Evolutionary conservation across 2,113 vertebrate genomes (phyloP).

Genomic region (Micronycteris hirsuta): DNA sequence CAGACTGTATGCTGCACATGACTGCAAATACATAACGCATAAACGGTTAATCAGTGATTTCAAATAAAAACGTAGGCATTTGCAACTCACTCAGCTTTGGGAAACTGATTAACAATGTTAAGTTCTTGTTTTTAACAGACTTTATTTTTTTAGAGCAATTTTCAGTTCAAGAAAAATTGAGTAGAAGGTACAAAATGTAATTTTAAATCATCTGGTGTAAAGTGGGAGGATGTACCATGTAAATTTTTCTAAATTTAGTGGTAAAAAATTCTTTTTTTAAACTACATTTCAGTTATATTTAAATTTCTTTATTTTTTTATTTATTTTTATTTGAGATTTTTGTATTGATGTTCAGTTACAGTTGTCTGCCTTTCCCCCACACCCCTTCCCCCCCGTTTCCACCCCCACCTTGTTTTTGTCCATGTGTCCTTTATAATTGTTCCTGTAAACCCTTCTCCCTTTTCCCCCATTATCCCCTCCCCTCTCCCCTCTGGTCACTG

Average conservation of each 20-base stretch:
- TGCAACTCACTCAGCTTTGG: background rate
- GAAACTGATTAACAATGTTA: background rate
- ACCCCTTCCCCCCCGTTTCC: too few relatives aligned
- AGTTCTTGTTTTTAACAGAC: background rate
- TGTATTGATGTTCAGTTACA: background rate
- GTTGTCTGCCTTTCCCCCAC: too few relatives aligned
- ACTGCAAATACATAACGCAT: background rate
- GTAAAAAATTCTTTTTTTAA: background rate
- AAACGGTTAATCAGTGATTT: background rate
- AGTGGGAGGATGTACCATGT: background rate
- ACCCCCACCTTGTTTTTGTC: too few relatives aligned
- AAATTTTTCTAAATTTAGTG: background rate
- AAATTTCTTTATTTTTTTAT: too few relatives aligned
- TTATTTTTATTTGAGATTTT: background rate
- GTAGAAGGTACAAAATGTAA: background rate
- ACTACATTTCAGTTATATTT: too few relatives aligned
- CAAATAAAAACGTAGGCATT: background rate
- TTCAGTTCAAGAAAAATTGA: background rate
- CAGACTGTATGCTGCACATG: background rate
- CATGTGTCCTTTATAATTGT: too few relatives aligned
- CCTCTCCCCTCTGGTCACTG: too few relatives aligned
- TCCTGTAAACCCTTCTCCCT: too few relatives aligned
- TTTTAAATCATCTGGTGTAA: background rate
- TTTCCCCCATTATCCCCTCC: too few relatives aligned
- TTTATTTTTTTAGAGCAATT: background rate